Evolutionary conservation across 1,140 invertebrate species (phyloP).

Genomic region (Cydia strobilella): DNA sequence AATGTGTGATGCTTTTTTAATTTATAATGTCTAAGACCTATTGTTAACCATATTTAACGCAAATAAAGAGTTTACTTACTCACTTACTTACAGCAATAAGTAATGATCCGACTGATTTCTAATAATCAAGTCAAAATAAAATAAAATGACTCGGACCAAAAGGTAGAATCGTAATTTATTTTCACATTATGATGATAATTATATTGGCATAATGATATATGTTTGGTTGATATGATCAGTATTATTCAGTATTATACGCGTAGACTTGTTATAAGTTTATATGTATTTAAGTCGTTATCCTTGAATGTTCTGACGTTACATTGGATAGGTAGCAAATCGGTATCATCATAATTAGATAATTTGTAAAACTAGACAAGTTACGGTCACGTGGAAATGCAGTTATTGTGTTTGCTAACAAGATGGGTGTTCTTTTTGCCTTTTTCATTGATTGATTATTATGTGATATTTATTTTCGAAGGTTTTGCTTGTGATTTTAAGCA

Average conservation of each 20-base stretch:
- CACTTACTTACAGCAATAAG: background rate
- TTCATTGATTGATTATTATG: slow-evolving; percentile 3
- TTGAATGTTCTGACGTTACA: slow-evolving; percentile 23
- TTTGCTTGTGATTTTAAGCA: too few species aligned
- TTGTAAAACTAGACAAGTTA: slow-evolving; percentile 18
- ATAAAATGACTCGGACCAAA: slow-evolving; percentile 1
- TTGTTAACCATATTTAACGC: too few species aligned
- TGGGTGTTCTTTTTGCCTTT: slow-evolving; percentile 3
- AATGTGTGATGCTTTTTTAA: too few species aligned
- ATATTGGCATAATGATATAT: slow-evolving; percentile 17
- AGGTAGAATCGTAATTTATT: slow-evolving; percentile 13
- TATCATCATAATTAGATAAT: slow-evolving; percentile 24
- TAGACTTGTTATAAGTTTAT: background rate
- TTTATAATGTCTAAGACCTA: too few species aligned
- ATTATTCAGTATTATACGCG: slow-evolving; percentile 10
- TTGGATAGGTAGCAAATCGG: slow-evolving; percentile 9
- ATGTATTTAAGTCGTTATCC: background rate
- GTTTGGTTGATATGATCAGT: background rate
- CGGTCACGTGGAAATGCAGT: slow-evolving; percentile 10
- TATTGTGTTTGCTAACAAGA: slow-evolving; percentile 14
- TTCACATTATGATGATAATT: slow-evolving; percentile 9
- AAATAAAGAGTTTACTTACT: too few species aligned
- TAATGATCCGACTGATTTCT: background rate
- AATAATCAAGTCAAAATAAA: background rate
- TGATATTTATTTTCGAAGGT: background rate